These are phyloP conservation scores for Dolichomitus sp. DNA, from an alignment of 2,888 invertebrate species.

Conservation along the genomic window DNA sequence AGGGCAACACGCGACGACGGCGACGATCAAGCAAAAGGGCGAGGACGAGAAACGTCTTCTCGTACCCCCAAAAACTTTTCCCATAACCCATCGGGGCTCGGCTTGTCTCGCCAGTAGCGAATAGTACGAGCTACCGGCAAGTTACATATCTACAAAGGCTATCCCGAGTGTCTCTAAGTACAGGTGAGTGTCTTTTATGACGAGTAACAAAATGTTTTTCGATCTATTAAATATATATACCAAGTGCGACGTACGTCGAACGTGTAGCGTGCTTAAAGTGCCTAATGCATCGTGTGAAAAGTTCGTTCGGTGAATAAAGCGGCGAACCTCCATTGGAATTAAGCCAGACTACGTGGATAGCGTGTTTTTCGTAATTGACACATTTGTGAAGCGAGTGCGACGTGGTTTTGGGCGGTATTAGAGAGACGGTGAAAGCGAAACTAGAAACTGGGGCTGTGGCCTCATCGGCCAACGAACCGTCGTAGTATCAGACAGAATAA, in stretches of 20 bases:
- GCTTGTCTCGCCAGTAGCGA: background rate
- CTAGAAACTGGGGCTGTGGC: background rate
- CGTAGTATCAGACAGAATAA: background rate
- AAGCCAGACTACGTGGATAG: background rate
- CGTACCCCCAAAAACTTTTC: slow-evolving; percentile 6
- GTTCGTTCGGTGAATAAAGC: background rate
- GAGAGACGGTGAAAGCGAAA: background rate
- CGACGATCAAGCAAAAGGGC: slow-evolving; percentile 13
- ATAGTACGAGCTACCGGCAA: background rate
- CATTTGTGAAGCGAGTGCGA: background rate
- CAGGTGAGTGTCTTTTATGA: slow-evolving; percentile 12
- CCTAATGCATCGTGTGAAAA: background rate
- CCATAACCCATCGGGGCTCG: background rate
- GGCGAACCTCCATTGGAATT: background rate
- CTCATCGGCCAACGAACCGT: background rate
- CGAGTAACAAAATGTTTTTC: background rate
- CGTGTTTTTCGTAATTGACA: background rate
- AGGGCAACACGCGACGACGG: slow-evolving; percentile 17
- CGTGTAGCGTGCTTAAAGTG: background rate
- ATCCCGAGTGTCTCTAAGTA: background rate
- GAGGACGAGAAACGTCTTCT: slow-evolving; percentile 35
- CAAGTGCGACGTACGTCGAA: background rate
- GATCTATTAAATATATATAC: background rate
- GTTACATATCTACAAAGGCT: background rate
- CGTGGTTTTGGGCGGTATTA: background rate